Evolutionary conservation across 1,140 invertebrate species (phyloP), one percentile per base, ranked within the genome.

Genomic region (Tetraneura akinire): DNA sequence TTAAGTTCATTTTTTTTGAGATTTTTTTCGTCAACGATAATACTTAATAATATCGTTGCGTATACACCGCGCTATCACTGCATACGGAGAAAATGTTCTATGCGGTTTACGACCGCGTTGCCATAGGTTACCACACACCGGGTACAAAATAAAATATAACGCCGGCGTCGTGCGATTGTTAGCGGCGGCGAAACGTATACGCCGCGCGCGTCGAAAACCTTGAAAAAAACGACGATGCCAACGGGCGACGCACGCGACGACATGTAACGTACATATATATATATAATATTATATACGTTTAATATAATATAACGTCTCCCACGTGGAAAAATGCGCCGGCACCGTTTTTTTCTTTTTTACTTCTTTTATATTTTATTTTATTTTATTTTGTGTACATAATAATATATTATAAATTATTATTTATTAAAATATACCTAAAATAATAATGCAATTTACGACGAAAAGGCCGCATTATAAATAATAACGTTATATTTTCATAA

Each of bases 301-400:
- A n/a, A n/a, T n/a, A n/a, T n/a, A n/a, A 13, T 68, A 26, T 14
- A 45, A 37, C 26, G 21, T 68, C n/a, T 68, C 64, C 37, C 64
- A 68, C 64, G 64, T 68, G 64, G 64, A 45, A 68, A 23, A 45
- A 21, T n/a, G 42, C 64, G n/a, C 64, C 37, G 37, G 64, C 21
- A 45, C 18, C 9, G 32, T 21, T 16, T 21, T 37, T 64, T 37
- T 60, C 8, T 37, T 37, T 4, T 37, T 37, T 37, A 37, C 8
- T 37, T 37, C 32, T 37, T 21, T 3, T 16, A 21, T 3, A 14
- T 57, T 57, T 14, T 23, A 23, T 57, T 57, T 5, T 10, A 0
- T 14, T 57, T 23, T 57, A n/a, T n/a, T n/a, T n/a, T n/a, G n/a
- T n/a, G n/a, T n/a, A n/a, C n/a, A n/a, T n/a, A n/a, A n/a, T n/a